Conservation (phyloP, 2,888 invertebrate genomes). For the Amiota minor region DNA sequence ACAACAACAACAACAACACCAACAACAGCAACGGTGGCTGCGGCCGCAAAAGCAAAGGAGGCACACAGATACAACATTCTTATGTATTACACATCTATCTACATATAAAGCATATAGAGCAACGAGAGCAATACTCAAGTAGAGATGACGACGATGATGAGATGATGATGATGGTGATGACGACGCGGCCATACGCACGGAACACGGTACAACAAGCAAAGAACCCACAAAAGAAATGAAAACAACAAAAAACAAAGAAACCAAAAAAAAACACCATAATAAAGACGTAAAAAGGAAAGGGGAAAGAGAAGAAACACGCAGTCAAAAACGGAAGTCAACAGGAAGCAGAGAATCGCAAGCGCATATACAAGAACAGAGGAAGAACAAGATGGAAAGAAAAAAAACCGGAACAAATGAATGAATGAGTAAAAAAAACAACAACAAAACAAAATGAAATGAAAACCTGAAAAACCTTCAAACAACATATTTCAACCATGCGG, state of each 20-base stretch:
- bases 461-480: background rate
- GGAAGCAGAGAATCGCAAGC: background rate
- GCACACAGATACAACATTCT: background rate
- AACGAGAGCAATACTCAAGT: background rate
- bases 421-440: background rate
- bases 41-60: slow-evolving; percentile 9
- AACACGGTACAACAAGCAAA: slow-evolving; percentile 4
- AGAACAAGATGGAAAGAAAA: slow-evolving; percentile 12
- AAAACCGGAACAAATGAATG: background rate
- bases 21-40: background rate
- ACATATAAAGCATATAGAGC: background rate
- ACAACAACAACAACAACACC: background rate
- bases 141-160: too few species aligned
- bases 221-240: slow-evolving; percentile 12
- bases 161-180: background rate
- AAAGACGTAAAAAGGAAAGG: slow-evolving; percentile 23
- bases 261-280: slow-evolving; percentile 13
- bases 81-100: background rate
- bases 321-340: slow-evolving; percentile 1
- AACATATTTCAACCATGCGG: background rate
- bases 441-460: slow-evolving; percentile 7
- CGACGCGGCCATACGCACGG: slow-evolving; percentile 12
- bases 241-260: slow-evolving; percentile 25
- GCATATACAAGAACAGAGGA: background rate
- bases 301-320: slow-evolving; percentile 28